Percentiles rank a stretch among this genome's conserved stretches.
These are phyloP conservation scores for Smithornis capensis DNA, from an alignment of 2,113 vertebrate genomes.

Conservation along the genomic window DNA sequence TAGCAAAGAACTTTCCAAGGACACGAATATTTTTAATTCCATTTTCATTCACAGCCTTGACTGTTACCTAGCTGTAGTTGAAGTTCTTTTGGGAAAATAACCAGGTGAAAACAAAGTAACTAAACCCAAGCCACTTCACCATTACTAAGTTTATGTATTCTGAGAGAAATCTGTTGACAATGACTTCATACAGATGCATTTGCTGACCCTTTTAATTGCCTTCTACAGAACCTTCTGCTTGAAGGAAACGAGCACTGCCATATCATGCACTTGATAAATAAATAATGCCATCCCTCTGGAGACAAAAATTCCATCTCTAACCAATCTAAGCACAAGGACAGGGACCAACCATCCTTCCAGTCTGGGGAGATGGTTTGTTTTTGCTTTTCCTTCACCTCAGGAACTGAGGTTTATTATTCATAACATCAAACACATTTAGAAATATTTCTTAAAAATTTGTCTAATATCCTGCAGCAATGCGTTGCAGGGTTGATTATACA, in stretches of 20 bases:
- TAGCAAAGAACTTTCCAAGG: conserved; percentile 40
- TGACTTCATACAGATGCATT: background rate
- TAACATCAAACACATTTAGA: background rate
- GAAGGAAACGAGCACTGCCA: background rate
- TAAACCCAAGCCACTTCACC: conserved; percentile 18
- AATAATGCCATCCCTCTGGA: conserved; percentile 15
- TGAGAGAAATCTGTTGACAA: background rate
- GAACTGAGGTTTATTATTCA: background rate
- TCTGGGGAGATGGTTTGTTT: background rate
- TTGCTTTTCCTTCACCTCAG: background rate
- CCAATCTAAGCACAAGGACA: background rate
- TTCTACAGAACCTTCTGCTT: background rate
- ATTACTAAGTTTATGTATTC: background rate
- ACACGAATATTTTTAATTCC: background rate
- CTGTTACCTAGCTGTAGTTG: background rate
- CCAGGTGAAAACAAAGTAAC: background rate
- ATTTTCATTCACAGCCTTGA: background rate
- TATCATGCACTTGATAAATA: conserved; percentile 25
- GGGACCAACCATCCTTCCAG: background rate
- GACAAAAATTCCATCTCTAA: conserved; percentile 7
- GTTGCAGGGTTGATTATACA: conserved; percentile 24
- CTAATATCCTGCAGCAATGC: conserved; percentile 15
- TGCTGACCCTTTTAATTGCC: conserved; percentile 40
- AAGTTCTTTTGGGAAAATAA: background rate
- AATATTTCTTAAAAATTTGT: conserved; percentile 12